These are phyloP conservation scores for Ctenosaura bakeri DNA, from an alignment of 2,797 vertebrate species.

Conservation along the genomic window DNA sequence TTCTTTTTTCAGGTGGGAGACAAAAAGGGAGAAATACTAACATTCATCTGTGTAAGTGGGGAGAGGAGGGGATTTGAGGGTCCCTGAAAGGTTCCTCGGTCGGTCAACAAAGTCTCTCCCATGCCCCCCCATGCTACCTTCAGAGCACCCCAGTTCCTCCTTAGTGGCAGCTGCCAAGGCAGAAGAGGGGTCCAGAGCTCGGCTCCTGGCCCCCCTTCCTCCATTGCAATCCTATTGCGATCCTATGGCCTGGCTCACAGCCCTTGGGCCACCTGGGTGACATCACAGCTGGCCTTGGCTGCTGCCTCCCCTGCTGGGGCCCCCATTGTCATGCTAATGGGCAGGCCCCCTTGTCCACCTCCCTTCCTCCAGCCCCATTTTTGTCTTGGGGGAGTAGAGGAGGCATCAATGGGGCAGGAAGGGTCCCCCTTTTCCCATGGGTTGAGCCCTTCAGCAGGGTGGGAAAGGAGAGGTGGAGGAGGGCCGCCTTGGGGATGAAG, in stretches of 20 bases:
- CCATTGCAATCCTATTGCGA: no score
- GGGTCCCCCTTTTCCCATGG: conserved; percentile 17
- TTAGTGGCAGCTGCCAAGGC: neutral
- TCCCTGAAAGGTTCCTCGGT: neutral
- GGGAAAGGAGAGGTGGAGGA: neutral
- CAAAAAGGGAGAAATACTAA: no score
- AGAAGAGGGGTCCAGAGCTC: no score
- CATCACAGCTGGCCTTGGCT: conserved; percentile 63
- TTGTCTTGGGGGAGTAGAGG: conserved; percentile 57
- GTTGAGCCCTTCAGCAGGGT: neutral
- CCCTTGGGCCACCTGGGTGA: conserved; percentile 47
- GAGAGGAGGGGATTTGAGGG: no score
- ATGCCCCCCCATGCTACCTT: no score
- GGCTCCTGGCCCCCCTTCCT: no score
- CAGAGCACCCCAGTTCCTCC: neutral
- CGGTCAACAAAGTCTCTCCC: no score
- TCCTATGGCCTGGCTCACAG: neutral
- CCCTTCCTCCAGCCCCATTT: conserved; percentile 45
- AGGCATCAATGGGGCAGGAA: neutral
- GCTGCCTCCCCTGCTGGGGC: conserved; percentile 66
- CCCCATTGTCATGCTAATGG: conserved; percentile 81
- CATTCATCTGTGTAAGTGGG: no score
- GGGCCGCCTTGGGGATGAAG: neutral
- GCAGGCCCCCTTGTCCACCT: conserved; percentile 38
- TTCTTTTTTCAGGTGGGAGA: no score